Percentiles rank a stretch among this genome's conserved stretches.
phyloP scores from a whole-genome alignment of 2,113 vertebrate species.

The Channa argus region DNA sequence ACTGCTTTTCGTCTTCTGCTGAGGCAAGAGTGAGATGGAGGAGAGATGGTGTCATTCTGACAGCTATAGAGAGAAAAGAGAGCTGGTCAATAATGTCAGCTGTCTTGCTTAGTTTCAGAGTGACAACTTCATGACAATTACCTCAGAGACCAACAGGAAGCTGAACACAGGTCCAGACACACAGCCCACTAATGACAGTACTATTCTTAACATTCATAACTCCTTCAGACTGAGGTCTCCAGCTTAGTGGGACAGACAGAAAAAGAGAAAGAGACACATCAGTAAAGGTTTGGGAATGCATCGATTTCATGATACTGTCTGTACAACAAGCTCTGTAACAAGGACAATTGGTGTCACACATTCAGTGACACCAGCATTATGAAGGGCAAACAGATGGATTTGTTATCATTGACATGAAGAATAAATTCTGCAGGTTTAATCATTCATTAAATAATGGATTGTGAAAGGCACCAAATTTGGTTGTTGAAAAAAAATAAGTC shows the following conservation, averaged over 20 bases:
- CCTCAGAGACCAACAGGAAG: constrained; percentile 34
- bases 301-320: constrained; percentile 56
- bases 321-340: constrained; percentile 50
- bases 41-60: constrained; percentile 22
- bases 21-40: not conserved
- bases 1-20: constrained; percentile 15
- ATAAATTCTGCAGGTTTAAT: constrained; percentile 23
- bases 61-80: constrained; percentile 12
- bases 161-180: constrained; percentile 22
- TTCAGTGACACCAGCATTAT: constrained; percentile 46
- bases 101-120: constrained; percentile 47
- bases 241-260: constrained; percentile 7
- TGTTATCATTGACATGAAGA: constrained; percentile 42
- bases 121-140: constrained; percentile 49
- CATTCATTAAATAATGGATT: constrained; percentile 35
- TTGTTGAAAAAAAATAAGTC: constrained; percentile 5
- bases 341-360: constrained; percentile 56
- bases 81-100: constrained; percentile 52
- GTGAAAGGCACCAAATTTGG: not conserved
- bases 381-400: constrained; percentile 61
- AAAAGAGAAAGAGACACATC: constrained; percentile 32
- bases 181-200: constrained; percentile 10
- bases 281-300: constrained; percentile 58
- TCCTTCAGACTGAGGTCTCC: constrained; percentile 20
- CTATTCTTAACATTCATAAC: constrained; percentile 39